Evolutionary conservation across 1,140 invertebrate species (phyloP).

Genomic region (Brachionus paranguensis): DNA sequence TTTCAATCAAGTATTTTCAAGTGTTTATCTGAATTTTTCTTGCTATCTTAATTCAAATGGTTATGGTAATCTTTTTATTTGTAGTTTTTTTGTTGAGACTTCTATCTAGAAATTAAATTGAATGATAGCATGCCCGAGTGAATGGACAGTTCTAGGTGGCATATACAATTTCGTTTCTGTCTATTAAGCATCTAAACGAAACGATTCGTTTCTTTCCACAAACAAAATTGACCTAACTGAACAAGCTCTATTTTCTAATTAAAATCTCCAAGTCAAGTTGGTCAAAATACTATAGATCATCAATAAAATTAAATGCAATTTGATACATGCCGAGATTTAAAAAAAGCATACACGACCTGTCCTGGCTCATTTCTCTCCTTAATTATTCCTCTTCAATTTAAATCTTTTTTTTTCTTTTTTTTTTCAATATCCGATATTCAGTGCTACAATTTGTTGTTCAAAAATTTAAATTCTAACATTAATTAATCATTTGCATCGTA

Average conservation of each 20-base stretch:
- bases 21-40: not conserved
- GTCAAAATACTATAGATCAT: constrained; percentile 25
- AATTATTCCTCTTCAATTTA: not conserved
- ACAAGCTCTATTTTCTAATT: not conserved
- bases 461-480: constrained; percentile 12
- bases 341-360: not conserved
- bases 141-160: constrained; percentile 16
- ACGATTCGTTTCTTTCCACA: constrained; percentile 17
- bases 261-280: constrained; percentile 15
- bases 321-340: not conserved
- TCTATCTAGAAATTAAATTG: constrained; percentile 12
- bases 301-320: constrained; percentile 26
- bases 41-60: constrained; percentile 14
- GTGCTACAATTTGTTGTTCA: constrained; percentile 12
- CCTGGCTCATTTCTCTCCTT: constrained; percentile 27
- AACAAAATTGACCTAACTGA: constrained; percentile 37
- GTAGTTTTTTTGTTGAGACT: not conserved
- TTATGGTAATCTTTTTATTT: constrained; percentile 6
- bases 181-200: constrained; percentile 22
- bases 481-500: not conserved
- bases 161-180: constrained; percentile 1
- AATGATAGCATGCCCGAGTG: constrained; percentile 28
- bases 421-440: constrained; percentile 17
- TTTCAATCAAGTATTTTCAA: constrained; percentile 16
- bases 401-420: not conserved